Evolutionary conservation across 2,113 vertebrate species (phyloP), one percentile per base, ranked within the genome.

Genomic region (Takifugu bimaculatus): DNA sequence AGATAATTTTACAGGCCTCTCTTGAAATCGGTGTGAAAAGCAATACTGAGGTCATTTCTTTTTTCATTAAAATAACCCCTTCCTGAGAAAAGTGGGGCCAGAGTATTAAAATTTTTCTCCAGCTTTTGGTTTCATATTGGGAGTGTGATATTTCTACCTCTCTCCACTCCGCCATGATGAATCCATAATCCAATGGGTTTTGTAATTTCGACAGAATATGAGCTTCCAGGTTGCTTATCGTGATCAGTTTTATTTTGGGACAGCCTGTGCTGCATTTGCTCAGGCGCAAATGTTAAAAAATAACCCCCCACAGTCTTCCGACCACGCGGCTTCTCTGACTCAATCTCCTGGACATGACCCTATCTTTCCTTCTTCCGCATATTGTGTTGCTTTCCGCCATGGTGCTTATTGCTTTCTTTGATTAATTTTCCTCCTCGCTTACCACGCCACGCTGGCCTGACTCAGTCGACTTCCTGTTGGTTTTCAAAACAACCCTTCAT

Each of bases 401-500:
- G 26, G 63, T 57, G 62, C 75, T 83, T 77, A 84, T 85, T 86
- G 68, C 81, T 82, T 79, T 73, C 79, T 82, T 74, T 80, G 84
- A 86, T 85, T 78, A 84, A 87, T 84, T 78, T 77, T 73, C 73
- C 75, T 81, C 63, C 55, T 63, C 20, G 60, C 74, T 74, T 74
- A 76, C 55, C 58, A 63, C 69, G 75, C 77, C 14, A 63, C 67
- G 72, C 73, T 67, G 79, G 74, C 76, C 73, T 79, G 80, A 88
- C 73, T 80, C 81, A 79, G 77, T 80, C 64, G 79, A 81, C 85
- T 82, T 86, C 81, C 82, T 84, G 77, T 87, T 79, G 75, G 73
- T 77, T 85, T 81, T 81, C 85, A 86, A 86, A 88, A 85, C 81
- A 86, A 82, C 84, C 70, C 78, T 80, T 75, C 80, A 76, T 71